phyloP scores from a whole-genome alignment of 2,797 vertebrate genomes.

The Anabacerthia variegaticeps region DNA sequence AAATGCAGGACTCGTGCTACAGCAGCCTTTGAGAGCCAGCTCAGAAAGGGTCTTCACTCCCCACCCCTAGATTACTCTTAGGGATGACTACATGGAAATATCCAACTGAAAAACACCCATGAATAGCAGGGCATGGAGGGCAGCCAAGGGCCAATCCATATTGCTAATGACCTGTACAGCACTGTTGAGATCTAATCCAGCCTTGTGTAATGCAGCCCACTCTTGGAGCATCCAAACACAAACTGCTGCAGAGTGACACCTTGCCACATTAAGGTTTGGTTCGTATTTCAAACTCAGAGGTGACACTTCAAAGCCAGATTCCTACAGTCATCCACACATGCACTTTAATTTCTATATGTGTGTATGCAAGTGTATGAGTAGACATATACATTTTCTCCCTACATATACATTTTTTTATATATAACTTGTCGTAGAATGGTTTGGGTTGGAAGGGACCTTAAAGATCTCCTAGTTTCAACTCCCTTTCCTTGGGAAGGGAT shows the following conservation, averaged over 20 bases:
- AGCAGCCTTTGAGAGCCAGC: neutral
- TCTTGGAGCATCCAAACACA: neutral
- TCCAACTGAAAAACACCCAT: neutral
- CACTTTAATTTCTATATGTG: neutral
- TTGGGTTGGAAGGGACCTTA: neutral
- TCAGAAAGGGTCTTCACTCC: neutral
- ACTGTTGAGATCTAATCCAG: neutral
- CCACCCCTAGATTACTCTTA: neutral
- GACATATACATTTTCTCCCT: neutral
- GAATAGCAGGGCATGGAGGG: neutral
- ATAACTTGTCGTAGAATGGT: neutral
- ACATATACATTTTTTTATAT: neutral
- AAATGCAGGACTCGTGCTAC: fast-evolving
- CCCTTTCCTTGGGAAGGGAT: neutral
- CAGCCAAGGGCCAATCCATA: neutral
- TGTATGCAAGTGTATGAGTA: fast-evolving
- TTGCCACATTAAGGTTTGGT: neutral
- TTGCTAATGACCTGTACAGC: neutral
- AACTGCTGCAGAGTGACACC: neutral
- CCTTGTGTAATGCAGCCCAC: neutral
- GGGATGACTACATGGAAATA: neutral
- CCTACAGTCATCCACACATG: neutral
- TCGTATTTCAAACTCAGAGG: neutral
- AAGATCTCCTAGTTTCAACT: neutral
- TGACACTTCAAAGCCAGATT: neutral